phyloP scores from a whole-genome alignment of 2,797 vertebrate species.

The Masticophis lateralis region DNA sequence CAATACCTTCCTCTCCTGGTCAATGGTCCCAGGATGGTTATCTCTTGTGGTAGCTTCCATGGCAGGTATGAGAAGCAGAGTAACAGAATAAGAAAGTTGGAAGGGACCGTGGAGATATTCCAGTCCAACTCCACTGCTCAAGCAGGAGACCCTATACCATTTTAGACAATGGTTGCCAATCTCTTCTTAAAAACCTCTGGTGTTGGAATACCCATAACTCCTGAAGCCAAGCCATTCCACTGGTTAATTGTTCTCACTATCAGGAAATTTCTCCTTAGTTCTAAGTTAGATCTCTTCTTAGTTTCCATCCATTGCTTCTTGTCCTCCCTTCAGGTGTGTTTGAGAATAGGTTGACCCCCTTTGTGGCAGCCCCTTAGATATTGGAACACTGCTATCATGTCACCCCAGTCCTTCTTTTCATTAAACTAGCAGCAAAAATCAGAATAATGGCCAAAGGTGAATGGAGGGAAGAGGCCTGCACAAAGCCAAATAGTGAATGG shows the following conservation, averaged over 20 bases:
- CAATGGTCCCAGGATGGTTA: constrained; percentile 19
- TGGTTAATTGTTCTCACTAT: neutral
- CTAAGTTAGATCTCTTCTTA: neutral
- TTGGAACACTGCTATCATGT: too few relatives aligned
- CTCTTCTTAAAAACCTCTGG: neutral
- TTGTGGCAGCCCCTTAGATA: neutral
- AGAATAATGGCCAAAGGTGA: neutral
- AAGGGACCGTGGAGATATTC: neutral
- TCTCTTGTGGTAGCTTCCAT: constrained; percentile 1
- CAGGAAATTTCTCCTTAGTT: neutral
- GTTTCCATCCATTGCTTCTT: neutral
- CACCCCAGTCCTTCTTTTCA: too few relatives aligned
- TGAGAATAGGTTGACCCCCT: neutral
- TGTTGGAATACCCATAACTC: neutral
- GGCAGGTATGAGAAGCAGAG: constrained; percentile 23
- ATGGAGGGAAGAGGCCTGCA: neutral
- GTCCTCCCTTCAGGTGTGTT: neutral
- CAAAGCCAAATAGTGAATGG: neutral
- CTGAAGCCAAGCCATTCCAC: neutral
- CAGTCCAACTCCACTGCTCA: neutral
- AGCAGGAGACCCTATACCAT: neutral
- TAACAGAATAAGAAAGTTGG: neutral
- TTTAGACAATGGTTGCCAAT: neutral
- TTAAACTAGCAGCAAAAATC: neutral
- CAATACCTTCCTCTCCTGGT: constrained; percentile 21